phyloP scores from a whole-genome alignment of 2,113 vertebrate genomes.

The Malurus melanocephalus region DNA sequence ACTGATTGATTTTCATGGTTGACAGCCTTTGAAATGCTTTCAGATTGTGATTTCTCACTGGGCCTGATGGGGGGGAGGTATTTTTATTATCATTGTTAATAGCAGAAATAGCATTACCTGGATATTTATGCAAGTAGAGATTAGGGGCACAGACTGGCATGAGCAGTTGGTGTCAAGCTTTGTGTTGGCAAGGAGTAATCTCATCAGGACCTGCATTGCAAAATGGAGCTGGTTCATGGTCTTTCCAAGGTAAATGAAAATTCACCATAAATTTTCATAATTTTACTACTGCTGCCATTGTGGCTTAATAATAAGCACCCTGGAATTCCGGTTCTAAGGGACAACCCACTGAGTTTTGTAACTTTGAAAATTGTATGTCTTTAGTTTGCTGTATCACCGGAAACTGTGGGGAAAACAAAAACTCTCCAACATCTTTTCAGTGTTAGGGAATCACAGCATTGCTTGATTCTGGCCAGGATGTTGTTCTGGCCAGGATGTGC shows the following conservation, averaged over 20 bases:
- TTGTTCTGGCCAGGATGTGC: background rate
- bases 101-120: background rate
- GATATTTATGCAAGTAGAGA: background rate
- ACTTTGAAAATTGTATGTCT: background rate
- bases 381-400: background rate
- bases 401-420: background rate
- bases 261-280: background rate
- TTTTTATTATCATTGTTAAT: slow-evolving; percentile 42
- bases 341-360: background rate
- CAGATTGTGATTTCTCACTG: slow-evolving; percentile 44
- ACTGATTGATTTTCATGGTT: slow-evolving; percentile 56
- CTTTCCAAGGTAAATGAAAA: background rate
- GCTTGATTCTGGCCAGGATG: background rate
- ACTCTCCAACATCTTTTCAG: background rate
- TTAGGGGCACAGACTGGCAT: background rate
- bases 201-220: background rate
- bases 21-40: slow-evolving; percentile 50
- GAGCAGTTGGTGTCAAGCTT: background rate
- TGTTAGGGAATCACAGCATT: background rate
- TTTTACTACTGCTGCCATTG: background rate
- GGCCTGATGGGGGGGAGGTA: background rate
- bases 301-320: background rate
- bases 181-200: background rate
- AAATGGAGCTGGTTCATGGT: background rate
- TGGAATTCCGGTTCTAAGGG: background rate